phyloP scores from a whole-genome alignment of 2,888 invertebrate species.

The Sepiola atlantica region DNA sequence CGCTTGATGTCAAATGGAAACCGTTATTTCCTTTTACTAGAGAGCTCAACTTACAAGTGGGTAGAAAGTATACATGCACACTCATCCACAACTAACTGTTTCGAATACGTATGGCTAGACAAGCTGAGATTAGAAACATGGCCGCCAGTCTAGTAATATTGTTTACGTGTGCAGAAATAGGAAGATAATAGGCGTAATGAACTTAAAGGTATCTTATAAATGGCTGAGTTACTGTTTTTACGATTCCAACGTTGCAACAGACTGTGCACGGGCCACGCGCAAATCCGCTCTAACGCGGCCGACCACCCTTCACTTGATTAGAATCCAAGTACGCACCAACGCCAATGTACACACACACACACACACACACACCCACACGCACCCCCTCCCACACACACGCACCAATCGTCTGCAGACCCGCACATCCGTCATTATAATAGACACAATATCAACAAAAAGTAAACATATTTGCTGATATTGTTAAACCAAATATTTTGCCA shows the following conservation, averaged over 20 bases:
- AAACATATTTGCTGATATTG: slow-evolving; percentile 18
- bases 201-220: neutral
- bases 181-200: neutral
- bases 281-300: neutral
- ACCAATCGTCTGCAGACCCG: too few relatives aligned
- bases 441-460: neutral
- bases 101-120: too few relatives aligned
- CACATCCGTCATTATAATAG: neutral
- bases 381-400: neutral
- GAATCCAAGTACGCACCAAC: too few relatives aligned
- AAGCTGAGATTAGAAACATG: too few relatives aligned
- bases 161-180: neutral
- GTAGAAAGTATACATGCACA: too few relatives aligned
- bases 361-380: too few relatives aligned
- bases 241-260: neutral
- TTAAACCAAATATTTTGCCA: neutral
- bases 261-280: neutral
- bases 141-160: too few relatives aligned
- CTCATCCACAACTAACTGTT: too few relatives aligned
- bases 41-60: too few relatives aligned
- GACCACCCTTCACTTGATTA: neutral
- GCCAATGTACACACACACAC: neutral
- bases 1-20: too few relatives aligned
- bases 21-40: too few relatives aligned
- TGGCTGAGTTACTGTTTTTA: neutral